Evolutionary conservation across 2,888 invertebrate genomes (phyloP).

Genomic region (Sussaba pulchella): DNA sequence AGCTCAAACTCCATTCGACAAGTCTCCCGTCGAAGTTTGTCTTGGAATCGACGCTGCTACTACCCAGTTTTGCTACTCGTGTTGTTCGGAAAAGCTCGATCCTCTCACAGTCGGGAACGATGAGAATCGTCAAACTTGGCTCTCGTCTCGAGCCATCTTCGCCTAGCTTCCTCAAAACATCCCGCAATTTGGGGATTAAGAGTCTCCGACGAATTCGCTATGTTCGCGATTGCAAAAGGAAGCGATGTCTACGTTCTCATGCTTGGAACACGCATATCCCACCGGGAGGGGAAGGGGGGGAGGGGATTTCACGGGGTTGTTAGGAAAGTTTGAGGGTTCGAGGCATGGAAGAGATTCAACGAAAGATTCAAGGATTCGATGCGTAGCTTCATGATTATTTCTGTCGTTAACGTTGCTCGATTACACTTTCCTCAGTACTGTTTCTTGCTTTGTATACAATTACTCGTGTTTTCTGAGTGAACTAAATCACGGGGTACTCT

Average conservation of each 20-base stretch:
- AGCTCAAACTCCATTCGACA: slow-evolving; percentile 50
- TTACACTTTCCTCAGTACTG: background rate
- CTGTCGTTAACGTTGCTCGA: slow-evolving; percentile 21
- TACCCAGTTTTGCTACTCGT: slow-evolving; percentile 44
- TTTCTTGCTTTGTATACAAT: background rate
- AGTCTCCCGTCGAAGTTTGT: slow-evolving; percentile 44
- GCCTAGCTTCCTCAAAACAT: background rate
- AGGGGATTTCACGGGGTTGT: slow-evolving; percentile 71
- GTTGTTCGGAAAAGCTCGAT: slow-evolving; percentile 49
- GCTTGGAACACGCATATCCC: slow-evolving; percentile 26
- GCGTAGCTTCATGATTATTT: slow-evolving; percentile 76
- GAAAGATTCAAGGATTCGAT: slow-evolving; percentile 72
- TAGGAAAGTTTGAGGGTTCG: slow-evolving; percentile 72
- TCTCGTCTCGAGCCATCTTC: background rate
- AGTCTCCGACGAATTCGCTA: slow-evolving; percentile 22
- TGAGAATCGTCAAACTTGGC: slow-evolving; percentile 61
- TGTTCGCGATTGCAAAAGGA: slow-evolving; percentile 13
- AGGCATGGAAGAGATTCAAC: slow-evolving; percentile 69
- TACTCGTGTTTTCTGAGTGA: background rate
- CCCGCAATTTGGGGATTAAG: slow-evolving; percentile 33
- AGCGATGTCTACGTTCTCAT: background rate
- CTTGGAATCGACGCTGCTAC: background rate
- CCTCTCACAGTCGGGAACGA: slow-evolving; percentile 20
- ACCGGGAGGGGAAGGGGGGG: too few species aligned
- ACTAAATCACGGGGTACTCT: too few species aligned